phyloP scores from a whole-genome alignment of 1,140 invertebrate genomes.

The Brachystomella parvula region DNA sequence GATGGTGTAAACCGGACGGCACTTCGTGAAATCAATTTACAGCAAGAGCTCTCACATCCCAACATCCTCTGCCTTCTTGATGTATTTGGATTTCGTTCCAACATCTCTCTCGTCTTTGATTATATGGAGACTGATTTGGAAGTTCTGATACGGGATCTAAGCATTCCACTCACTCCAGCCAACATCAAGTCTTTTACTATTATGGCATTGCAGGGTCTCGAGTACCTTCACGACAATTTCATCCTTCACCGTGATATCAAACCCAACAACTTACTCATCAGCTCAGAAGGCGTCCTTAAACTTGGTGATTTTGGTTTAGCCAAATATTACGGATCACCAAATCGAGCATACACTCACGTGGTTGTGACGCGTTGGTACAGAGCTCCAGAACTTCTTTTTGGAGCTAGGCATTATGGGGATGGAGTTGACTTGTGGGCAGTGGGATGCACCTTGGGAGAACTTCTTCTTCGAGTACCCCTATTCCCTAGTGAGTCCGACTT shows the following conservation, averaged over 20 bases:
- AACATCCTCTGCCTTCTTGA: slow-evolving; percentile 91
- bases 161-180: slow-evolving; percentile 78
- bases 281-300: slow-evolving; percentile 84
- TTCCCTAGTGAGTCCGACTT: slow-evolving; percentile 94
- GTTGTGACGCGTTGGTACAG: slow-evolving; percentile 94
- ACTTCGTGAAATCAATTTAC: slow-evolving; percentile 92
- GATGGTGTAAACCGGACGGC: slow-evolving; percentile 99
- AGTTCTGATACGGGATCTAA: slow-evolving; percentile 76
- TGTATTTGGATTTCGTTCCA: slow-evolving; percentile 95
- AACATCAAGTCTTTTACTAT: slow-evolving; percentile 95
- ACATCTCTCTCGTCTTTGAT: slow-evolving; percentile 98
- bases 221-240: slow-evolving; percentile 94
- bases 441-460: slow-evolving; percentile 94
- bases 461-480: slow-evolving; percentile 83
- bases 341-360: slow-evolving; percentile 93
- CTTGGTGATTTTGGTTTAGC: slow-evolving; percentile 98
- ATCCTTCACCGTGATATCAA: slow-evolving; percentile 98
- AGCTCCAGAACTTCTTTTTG: slow-evolving; percentile 90
- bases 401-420: slow-evolving; percentile 85
- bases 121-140: slow-evolving; percentile 99
- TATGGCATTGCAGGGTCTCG: slow-evolving; percentile 88
- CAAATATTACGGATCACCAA: slow-evolving; percentile 93
- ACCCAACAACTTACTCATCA: slow-evolving; percentile 96
- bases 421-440: slow-evolving; percentile 99
- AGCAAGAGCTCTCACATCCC: slow-evolving; percentile 90